Evolutionary conservation across 2,113 vertebrate species (phyloP).

Genomic region (Calyptommatus sinebrachiatus): DNA sequence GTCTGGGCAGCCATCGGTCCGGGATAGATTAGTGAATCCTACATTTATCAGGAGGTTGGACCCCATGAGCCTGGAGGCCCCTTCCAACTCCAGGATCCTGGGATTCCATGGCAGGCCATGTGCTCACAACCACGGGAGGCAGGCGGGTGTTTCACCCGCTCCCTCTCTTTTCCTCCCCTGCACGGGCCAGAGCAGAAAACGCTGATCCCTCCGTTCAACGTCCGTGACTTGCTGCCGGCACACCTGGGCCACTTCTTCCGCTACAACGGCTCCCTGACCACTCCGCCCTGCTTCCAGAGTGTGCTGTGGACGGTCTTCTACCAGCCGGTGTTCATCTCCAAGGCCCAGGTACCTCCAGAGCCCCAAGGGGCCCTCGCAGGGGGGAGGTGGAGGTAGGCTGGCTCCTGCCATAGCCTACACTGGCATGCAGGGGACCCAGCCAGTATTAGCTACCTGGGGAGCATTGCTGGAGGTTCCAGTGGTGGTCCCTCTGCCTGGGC

Average conservation of each 20-base stretch:
- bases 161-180: not conserved
- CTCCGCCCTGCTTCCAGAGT: conserved; percentile 85
- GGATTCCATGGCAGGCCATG: too few relatives aligned
- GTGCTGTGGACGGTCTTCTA: conserved; percentile 88
- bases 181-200: conserved; percentile 74
- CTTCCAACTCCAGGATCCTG: too few relatives aligned
- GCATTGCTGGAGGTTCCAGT: too few relatives aligned
- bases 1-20: too few relatives aligned
- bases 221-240: conserved; percentile 76
- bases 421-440: too few relatives aligned
- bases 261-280: conserved; percentile 92
- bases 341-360: conserved; percentile 71
- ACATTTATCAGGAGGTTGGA: too few relatives aligned
- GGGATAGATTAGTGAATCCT: too few relatives aligned
- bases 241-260: conserved; percentile 80
- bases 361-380: not conserved
- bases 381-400: too few relatives aligned
- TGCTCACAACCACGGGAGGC: too few relatives aligned
- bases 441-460: too few relatives aligned
- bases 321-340: conserved; percentile 76
- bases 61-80: too few relatives aligned
- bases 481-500: not conserved
- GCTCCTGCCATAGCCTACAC: too few relatives aligned
- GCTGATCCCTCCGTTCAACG: conserved; percentile 76
- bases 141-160: not conserved